Conservation (phyloP, 2,797 vertebrate genomes). For the Jordanella pulchra region DNA sequence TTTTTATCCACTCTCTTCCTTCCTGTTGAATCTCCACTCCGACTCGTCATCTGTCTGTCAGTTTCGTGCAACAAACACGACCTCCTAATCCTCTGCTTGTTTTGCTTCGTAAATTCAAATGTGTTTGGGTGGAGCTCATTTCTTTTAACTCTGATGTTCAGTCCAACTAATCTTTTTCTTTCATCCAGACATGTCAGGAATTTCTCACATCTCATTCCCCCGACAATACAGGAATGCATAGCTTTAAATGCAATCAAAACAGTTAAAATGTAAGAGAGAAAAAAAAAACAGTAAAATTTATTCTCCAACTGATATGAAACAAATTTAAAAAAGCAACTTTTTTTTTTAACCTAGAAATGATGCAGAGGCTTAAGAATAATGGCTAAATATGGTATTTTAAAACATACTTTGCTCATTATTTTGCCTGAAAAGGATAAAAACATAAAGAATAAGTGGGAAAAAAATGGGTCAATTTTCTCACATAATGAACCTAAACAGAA, state of each 20-base stretch:
- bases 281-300: too few species aligned
- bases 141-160: background rate
- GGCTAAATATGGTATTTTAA: too few species aligned
- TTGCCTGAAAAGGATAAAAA: background rate
- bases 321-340: too few species aligned
- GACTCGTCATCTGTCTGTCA: conserved; percentile 15
- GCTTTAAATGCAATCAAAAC: background rate
- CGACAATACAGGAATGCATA: background rate
- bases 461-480: background rate
- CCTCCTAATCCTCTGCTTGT: conserved; percentile 6
- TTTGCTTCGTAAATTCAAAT: conserved; percentile 8
- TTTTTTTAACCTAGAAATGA: too few species aligned
- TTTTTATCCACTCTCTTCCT: background rate
- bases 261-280: background rate
- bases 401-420: too few species aligned
- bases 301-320: too few species aligned
- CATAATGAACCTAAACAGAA: background rate
- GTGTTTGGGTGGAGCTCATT: conserved; percentile 7
- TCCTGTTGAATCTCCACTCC: background rate
- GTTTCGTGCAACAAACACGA: background rate
- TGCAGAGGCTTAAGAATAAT: too few species aligned
- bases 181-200: background rate
- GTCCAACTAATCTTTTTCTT: conserved; percentile 2
- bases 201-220: background rate
- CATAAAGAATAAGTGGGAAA: background rate